Evolutionary conservation across 2,797 vertebrate genomes (phyloP).

Genomic region (Meda fulgida): DNA sequence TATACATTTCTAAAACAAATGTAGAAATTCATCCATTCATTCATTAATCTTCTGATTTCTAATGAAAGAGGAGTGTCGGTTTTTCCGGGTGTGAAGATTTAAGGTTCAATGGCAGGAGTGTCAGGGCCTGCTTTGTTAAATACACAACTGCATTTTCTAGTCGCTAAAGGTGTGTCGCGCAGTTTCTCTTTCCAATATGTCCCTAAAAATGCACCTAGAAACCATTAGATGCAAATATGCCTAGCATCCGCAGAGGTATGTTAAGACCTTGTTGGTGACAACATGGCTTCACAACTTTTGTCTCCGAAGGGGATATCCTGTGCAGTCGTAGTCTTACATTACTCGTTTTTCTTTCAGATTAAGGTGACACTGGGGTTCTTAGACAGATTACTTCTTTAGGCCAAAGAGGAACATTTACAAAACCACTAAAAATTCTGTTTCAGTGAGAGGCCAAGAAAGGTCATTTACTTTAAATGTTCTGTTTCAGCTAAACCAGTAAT

Average conservation of each 20-base stretch:
- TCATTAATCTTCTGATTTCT: constrained; percentile 14
- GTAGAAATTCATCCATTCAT: constrained; percentile 1
- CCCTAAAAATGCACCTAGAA: constrained; percentile 25
- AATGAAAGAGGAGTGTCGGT: constrained; percentile 30
- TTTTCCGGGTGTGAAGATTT: constrained; percentile 45
- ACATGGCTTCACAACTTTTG: not conserved
- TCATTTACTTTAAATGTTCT: not conserved
- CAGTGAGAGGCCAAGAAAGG: not conserved
- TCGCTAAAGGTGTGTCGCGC: constrained; percentile 53
- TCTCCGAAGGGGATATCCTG: not conserved
- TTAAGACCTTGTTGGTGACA: constrained; percentile 17
- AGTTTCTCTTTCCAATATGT: constrained; percentile 7
- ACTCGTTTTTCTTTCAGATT: not conserved
- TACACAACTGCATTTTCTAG: constrained; percentile 37
- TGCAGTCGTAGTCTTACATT: not conserved
- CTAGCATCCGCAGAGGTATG: constrained; percentile 2
- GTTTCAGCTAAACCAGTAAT: not conserved
- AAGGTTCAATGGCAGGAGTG: constrained; percentile 56
- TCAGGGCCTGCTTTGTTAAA: constrained; percentile 32
- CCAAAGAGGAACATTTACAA: constrained; percentile 25
- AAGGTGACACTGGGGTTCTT: not conserved
- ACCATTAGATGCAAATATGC: constrained; percentile 36
- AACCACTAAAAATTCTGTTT: constrained; percentile 1
- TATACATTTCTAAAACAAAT: not conserved
- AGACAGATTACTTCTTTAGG: constrained; percentile 10